Conservation (phyloP, 2,888 invertebrate species). For the Melangyna quadrimaculata region DNA sequence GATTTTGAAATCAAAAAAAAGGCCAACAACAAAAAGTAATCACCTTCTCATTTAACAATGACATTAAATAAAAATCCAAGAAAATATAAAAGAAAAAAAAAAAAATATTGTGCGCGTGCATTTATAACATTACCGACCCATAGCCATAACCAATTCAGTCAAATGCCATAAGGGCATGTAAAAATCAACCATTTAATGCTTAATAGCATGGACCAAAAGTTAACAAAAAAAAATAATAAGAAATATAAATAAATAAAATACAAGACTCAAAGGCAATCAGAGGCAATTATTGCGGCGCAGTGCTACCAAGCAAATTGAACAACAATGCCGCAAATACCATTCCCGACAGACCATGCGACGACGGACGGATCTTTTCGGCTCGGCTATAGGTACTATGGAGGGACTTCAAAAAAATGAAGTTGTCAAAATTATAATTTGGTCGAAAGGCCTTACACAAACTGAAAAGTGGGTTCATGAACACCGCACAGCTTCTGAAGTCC, state of each 20-base stretch:
- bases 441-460: slow-evolving; percentile 64
- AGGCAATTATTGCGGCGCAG: slow-evolving; percentile 59
- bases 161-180: slow-evolving; percentile 62
- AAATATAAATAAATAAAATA: not conserved
- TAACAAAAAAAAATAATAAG: not conserved
- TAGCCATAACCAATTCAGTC: slow-evolving; percentile 60
- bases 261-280: slow-evolving; percentile 58
- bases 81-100: not conserved
- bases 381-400: not conserved
- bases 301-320: slow-evolving; percentile 41
- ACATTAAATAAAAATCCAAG: slow-evolving; percentile 27
- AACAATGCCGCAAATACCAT: slow-evolving; percentile 36
- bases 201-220: slow-evolving; percentile 36
- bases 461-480: slow-evolving; percentile 50
- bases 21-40: slow-evolving; percentile 15
- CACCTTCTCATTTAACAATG: slow-evolving; percentile 62
- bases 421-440: slow-evolving; percentile 79
- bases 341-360: not conserved
- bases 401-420: slow-evolving; percentile 76
- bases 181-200: slow-evolving; percentile 65
- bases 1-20: not conserved
- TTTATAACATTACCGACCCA: slow-evolving; percentile 54
- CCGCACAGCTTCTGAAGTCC: slow-evolving; percentile 49
- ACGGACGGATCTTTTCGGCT: not conserved
- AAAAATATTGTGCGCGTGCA: not conserved